These are phyloP conservation scores for Emydura subglobosa DNA, from an alignment of 2,113 vertebrate genomes.

Conservation along the genomic window DNA sequence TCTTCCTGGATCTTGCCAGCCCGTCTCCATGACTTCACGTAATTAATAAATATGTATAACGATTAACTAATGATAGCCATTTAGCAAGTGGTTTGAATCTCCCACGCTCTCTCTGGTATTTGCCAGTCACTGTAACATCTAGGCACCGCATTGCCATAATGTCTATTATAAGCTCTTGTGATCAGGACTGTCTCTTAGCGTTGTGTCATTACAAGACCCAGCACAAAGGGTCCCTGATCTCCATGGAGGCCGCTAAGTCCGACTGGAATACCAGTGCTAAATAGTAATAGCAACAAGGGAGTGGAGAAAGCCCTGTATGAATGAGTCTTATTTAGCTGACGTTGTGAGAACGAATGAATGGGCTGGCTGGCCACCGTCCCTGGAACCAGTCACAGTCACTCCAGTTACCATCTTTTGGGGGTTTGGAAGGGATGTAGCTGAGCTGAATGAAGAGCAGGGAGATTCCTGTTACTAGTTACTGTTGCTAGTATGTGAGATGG, in stretches of 20 bases:
- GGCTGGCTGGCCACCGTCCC: background rate
- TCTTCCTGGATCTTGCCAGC: background rate
- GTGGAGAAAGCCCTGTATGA: background rate
- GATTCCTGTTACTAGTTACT: background rate
- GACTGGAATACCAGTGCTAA: slow-evolving; percentile 30
- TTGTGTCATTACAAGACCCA: background rate
- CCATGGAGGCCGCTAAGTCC: slow-evolving; percentile 12
- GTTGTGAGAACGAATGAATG: background rate
- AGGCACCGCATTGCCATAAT: background rate
- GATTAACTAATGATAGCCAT: background rate
- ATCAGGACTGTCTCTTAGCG: slow-evolving; percentile 20
- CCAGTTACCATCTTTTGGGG: background rate
- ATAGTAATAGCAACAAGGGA: background rate
- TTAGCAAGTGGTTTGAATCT: slow-evolving; percentile 6
- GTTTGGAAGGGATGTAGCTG: background rate
- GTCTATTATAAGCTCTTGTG: background rate
- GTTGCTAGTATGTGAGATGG: background rate
- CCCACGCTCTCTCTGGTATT: rapidly evolving
- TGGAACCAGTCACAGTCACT: background rate
- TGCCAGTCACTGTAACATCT: slow-evolving; percentile 15
- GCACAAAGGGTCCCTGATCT: background rate
- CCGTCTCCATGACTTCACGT: background rate
- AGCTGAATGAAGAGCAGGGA: background rate
- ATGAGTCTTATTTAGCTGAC: background rate
- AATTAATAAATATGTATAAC: background rate